Percentiles rank a stretch among this genome's conserved stretches.
phyloP scores from a whole-genome alignment of 2,113 vertebrate genomes.

The Callaeas wilsoni region DNA sequence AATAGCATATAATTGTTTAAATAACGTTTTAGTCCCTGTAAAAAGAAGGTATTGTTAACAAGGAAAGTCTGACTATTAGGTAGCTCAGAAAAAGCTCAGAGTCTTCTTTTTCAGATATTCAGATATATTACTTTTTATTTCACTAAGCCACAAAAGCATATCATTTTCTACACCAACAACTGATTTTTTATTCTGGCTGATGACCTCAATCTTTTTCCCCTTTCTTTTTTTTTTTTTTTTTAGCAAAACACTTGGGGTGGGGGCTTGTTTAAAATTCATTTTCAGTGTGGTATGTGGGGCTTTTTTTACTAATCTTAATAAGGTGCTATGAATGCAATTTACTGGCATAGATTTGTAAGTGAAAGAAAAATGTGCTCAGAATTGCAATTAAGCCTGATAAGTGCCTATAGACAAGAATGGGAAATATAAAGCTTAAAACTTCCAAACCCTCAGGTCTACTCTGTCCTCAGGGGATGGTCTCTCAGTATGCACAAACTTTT shows the following conservation, averaged over 20 bases:
- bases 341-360: conserved; percentile 7
- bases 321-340: conserved; percentile 21
- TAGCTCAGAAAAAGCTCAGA: background rate
- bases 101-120: background rate
- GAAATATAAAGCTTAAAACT: conserved; percentile 11
- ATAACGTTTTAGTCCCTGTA: conserved; percentile 39
- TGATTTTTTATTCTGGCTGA: background rate
- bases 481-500: background rate
- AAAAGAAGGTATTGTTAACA: conserved; percentile 53
- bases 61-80: background rate
- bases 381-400: conserved; percentile 15
- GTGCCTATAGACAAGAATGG: background rate
- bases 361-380: conserved; percentile 19
- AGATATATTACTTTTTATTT: background rate
- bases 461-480: background rate
- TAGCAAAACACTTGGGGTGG: background rate
- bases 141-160: background rate
- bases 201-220: background rate
- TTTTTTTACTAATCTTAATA: conserved; percentile 4
- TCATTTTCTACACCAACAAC: background rate
- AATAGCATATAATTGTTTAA: conserved; percentile 70
- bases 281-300: background rate
- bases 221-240: background rate
- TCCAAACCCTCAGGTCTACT: background rate
- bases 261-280: conserved; percentile 10